phyloP scores from a whole-genome alignment of 2,888 invertebrate species.

The Brachycybe producta region DNA sequence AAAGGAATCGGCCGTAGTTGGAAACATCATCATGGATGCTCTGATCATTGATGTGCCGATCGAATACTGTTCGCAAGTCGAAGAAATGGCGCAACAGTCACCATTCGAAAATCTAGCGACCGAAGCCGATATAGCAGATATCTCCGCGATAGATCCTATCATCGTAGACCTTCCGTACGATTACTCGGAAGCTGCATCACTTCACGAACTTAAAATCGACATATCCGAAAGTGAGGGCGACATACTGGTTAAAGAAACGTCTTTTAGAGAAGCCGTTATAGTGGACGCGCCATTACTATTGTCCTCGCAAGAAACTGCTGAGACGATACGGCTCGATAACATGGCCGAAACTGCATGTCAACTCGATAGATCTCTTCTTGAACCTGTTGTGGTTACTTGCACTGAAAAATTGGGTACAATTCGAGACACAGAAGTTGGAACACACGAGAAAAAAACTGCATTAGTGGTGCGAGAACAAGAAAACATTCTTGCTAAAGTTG shows the following conservation, averaged over 20 bases:
- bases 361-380: not conserved
- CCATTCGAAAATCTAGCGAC: slow-evolving; percentile 59
- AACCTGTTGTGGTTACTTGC: too few species aligned
- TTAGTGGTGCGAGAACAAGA: too few species aligned
- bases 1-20: slow-evolving; percentile 76
- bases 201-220: slow-evolving; percentile 14
- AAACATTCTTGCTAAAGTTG: too few species aligned
- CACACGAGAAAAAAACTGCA: too few species aligned
- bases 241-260: slow-evolving; percentile 3
- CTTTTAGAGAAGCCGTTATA: slow-evolving; percentile 13
- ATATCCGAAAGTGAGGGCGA: slow-evolving; percentile 3
- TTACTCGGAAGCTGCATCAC: slow-evolving; percentile 14
- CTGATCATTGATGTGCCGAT: slow-evolving; percentile 79
- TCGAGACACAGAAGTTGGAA: too few species aligned
- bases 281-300: slow-evolving; percentile 12
- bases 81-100: slow-evolving; percentile 28
- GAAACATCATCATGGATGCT: slow-evolving; percentile 78
- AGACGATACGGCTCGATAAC: not conserved
- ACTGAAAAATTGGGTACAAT: too few species aligned
- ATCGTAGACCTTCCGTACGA: slow-evolving; percentile 20
- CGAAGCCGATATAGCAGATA: slow-evolving; percentile 73
- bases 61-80: slow-evolving; percentile 52
- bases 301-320: not conserved
- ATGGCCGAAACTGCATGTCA: not conserved
- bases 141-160: slow-evolving; percentile 42